Evolutionary conservation across 2,888 invertebrate species (phyloP).

Genomic region (Lepidochitona cinerea): DNA sequence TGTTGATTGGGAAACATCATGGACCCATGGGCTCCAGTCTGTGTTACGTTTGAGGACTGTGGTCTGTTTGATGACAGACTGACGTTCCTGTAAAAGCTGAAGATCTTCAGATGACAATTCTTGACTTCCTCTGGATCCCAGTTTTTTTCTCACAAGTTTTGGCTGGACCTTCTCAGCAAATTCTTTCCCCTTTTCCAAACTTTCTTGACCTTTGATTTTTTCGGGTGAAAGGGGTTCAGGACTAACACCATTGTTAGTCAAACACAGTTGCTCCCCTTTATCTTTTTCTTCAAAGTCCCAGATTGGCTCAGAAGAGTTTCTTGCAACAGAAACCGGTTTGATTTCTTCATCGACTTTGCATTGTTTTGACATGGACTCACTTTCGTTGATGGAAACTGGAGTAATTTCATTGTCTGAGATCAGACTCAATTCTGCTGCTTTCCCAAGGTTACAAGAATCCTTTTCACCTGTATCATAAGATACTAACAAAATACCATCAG

Average conservation of each 20-base stretch:
- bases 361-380: not conserved
- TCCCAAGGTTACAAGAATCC: not conserved
- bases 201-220: not conserved
- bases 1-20: no score
- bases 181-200: not conserved
- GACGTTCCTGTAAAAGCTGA: slow-evolving; percentile 45
- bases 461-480: not conserved
- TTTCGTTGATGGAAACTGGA: not conserved
- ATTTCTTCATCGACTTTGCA: no score
- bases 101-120: slow-evolving; percentile 42
- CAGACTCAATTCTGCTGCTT: not conserved
- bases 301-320: no score
- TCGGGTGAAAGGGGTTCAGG: not conserved
- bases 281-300: no score
- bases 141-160: not conserved
- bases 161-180: slow-evolving; percentile 3
- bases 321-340: not conserved
- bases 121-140: slow-evolving; percentile 8
- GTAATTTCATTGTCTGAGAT: not conserved
- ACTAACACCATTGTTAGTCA: not conserved
- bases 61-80: slow-evolving; percentile 46
- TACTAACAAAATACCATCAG: not conserved
- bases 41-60: slow-evolving; percentile 34
- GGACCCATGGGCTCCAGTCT: not conserved
- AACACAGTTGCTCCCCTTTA: not conserved